Conservation (phyloP, 1,140 invertebrate genomes). For the Antheraea mylitta region DNA sequence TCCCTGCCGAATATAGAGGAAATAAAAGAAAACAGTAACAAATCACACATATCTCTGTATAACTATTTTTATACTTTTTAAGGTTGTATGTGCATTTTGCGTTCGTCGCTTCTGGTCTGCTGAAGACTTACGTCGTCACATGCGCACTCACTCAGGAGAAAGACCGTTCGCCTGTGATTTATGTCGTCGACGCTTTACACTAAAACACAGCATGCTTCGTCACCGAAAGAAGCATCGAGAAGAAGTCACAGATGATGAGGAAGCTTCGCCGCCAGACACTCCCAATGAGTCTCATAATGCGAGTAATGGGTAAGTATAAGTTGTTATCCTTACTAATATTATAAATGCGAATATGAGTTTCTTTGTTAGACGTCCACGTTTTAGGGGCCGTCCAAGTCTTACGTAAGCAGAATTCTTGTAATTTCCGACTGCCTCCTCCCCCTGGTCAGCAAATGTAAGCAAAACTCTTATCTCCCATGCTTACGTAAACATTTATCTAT, state of each 20-base stretch:
- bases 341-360: too few species aligned
- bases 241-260: conserved; percentile 76
- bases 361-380: too few species aligned
- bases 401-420: too few species aligned
- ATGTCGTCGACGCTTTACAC: conserved; percentile 90
- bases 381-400: too few species aligned
- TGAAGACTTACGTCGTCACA: conserved; percentile 94
- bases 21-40: too few species aligned
- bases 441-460: too few species aligned
- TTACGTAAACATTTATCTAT: too few species aligned
- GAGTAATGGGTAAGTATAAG: conserved; percentile 51
- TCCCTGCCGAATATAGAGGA: too few species aligned
- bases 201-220: conserved; percentile 96
- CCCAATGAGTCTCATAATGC: conserved; percentile 34
- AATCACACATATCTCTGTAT: background rate
- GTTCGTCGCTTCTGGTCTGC: conserved; percentile 95
- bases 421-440: too few species aligned
- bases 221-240: conserved; percentile 91
- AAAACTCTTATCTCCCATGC: too few species aligned
- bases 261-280: conserved; percentile 58
- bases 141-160: conserved; percentile 93
- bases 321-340: too few species aligned
- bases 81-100: conserved; percentile 95
- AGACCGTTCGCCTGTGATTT: conserved; percentile 89
- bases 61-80: background rate